Evolutionary conservation across 2,888 invertebrate genomes (phyloP).

Genomic region (Metalampra italica): DNA sequence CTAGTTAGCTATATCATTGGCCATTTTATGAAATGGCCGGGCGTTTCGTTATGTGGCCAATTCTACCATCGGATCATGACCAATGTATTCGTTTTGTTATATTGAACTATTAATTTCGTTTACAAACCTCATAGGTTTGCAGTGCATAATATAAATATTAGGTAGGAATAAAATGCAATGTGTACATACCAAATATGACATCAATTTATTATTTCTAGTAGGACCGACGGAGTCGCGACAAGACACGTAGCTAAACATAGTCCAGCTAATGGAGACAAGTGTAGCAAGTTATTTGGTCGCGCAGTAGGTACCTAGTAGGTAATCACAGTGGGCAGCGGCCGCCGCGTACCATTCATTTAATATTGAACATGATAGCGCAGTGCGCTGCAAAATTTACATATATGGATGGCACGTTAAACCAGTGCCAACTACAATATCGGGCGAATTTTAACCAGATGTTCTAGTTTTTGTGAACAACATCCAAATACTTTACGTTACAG

Average conservation of each 20-base stretch:
- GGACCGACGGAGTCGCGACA: not conserved
- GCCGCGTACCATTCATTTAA: slow-evolving; percentile 51
- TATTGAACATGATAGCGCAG: slow-evolving; percentile 54
- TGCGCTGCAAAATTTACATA: slow-evolving; percentile 28
- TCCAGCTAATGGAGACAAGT: slow-evolving; percentile 34
- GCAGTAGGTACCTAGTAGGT: slow-evolving; percentile 38
- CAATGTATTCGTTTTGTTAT: too few species aligned
- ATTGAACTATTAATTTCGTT: too few species aligned
- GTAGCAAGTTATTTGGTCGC: slow-evolving; percentile 41
- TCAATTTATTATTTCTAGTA: too few species aligned
- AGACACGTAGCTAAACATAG: not conserved
- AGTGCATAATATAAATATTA: too few species aligned
- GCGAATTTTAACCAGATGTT: slow-evolving; percentile 5
- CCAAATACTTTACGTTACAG: too few species aligned
- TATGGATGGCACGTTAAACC: slow-evolving; percentile 18
- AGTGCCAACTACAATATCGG: slow-evolving; percentile 26
- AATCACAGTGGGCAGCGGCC: slow-evolving; percentile 43
- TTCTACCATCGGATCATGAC: too few species aligned
- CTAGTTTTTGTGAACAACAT: not conserved
- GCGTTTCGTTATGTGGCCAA: too few species aligned
- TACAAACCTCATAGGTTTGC: too few species aligned
- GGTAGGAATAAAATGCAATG: too few species aligned
- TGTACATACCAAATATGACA: too few species aligned
- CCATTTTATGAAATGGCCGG: too few species aligned
- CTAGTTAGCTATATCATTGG: too few species aligned